Evolutionary conservation across 2,888 invertebrate species (phyloP), one percentile per base, ranked within the genome.

Genomic region (Acanthosepion pharaonis): DNA sequence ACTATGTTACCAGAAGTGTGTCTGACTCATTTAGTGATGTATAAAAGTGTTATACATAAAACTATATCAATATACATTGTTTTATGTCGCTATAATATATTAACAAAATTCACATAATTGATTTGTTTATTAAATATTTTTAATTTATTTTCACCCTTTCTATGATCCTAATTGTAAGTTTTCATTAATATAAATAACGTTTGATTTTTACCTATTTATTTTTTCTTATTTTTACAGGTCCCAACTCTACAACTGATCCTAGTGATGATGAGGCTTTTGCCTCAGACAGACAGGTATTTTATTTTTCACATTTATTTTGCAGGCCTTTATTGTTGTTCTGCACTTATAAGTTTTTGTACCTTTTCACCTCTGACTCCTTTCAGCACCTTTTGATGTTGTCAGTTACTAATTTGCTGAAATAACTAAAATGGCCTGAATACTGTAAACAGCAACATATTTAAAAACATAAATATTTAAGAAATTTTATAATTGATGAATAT

Each of bases 191-290:
- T 9, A 15, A 64, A 64, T 23, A 92, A 92, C 49, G 9, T 92
- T 49, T 91, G n/a, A 42, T 48, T 8, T 51, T 51, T 25, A 51
- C 28, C 33, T n/a, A 49, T 49, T n/a, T 93, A 93, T n/a, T 49
- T 5, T 48, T 92, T n/a, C n/a, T 93, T 25, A 2, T 25, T 92
- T 93, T 49, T 94, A 18, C 59, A 94, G 94, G 94, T 94, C 94
- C 94, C 33, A 94, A 94, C 33, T 94, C 93, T 49, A 93, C 94
- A 55, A 94, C 94, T 94, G 94, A 94, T 59, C 94, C 49, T 55
- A 94, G 94, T 94, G 94, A 94, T 94, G 94, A 94, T 64, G 94
- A 94, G 55, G 59, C 64, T 64, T 94, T 55, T 42, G 55, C 94
- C 48, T 55, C 94, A 64, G 94, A 94, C 64, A 94, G 64, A 94